Percentiles rank a stretch among this genome's conserved stretches.
These are phyloP conservation scores for Onthophagus sagittarius DNA, from an alignment of 2,888 invertebrate species.

Conservation along the genomic window DNA sequence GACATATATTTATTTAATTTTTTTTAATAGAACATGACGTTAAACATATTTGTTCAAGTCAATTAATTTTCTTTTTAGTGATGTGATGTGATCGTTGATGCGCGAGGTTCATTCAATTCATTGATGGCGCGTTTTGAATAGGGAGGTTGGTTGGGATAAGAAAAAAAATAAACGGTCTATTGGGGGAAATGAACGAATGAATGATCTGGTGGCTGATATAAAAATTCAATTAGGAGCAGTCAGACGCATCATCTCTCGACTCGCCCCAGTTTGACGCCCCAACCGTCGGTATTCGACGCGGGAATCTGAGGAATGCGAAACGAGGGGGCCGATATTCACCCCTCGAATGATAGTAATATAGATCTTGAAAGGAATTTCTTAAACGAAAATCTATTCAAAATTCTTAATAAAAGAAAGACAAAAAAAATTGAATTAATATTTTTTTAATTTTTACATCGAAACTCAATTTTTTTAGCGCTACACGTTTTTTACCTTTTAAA, in stretches of 20 bases:
- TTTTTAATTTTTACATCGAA: no score
- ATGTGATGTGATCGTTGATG: background rate
- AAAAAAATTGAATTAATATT: no score
- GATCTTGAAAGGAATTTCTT: background rate
- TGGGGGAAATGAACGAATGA: background rate
- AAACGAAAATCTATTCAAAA: no score
- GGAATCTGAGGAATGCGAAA: constrained; percentile 11
- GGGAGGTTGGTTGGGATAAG: background rate
- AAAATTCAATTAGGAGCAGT: constrained; percentile 26
- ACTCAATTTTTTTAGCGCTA: background rate
- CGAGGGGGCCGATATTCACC: background rate
- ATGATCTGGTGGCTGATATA: constrained; percentile 12
- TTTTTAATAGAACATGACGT: background rate
- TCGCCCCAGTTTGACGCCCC: background rate
- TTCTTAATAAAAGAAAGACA: no score
- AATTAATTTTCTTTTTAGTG: background rate
- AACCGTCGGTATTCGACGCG: background rate
- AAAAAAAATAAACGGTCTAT: background rate
- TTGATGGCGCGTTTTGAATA: background rate
- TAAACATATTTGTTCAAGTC: background rate
- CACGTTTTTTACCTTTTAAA: background rate
- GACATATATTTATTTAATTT: no score
- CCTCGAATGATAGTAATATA: background rate
- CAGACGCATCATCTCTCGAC: constrained; percentile 21
- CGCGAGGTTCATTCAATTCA: background rate